Evolutionary conservation across 2,888 invertebrate species (phyloP).

Genomic region (Calameuta idolon): DNA sequence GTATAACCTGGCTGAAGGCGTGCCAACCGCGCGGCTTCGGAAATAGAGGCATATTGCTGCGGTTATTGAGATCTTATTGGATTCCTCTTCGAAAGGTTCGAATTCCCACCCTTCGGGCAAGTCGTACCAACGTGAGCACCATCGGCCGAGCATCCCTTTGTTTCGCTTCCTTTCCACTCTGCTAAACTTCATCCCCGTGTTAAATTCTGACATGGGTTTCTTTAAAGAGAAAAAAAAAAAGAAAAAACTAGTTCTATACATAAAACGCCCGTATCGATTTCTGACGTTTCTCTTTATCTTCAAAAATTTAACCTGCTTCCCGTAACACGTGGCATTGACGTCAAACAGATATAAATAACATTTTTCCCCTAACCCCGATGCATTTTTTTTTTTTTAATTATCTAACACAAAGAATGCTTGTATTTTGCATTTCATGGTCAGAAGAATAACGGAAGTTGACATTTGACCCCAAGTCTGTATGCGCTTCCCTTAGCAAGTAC

Average conservation of each 20-base stretch:
- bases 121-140: neutral
- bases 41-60: conserved; percentile 31
- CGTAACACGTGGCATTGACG: neutral
- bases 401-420: neutral
- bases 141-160: neutral
- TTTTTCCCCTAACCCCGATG: neutral
- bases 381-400: too few relatives aligned
- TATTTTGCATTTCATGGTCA: neutral
- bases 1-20: neutral
- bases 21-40: neutral
- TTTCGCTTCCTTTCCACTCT: neutral
- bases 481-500: too few relatives aligned
- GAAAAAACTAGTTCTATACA: neutral
- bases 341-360: neutral
- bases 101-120: neutral
- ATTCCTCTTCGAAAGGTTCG: conserved; percentile 25
- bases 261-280: neutral
- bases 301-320: neutral
- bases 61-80: conserved; percentile 45
- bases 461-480: neutral
- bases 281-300: neutral
- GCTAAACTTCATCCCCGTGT: neutral
- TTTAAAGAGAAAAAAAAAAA: neutral
- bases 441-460: neutral
- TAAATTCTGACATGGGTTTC: neutral